Conservation (phyloP, 2,888 invertebrate species). For the Helleia helle region DNA sequence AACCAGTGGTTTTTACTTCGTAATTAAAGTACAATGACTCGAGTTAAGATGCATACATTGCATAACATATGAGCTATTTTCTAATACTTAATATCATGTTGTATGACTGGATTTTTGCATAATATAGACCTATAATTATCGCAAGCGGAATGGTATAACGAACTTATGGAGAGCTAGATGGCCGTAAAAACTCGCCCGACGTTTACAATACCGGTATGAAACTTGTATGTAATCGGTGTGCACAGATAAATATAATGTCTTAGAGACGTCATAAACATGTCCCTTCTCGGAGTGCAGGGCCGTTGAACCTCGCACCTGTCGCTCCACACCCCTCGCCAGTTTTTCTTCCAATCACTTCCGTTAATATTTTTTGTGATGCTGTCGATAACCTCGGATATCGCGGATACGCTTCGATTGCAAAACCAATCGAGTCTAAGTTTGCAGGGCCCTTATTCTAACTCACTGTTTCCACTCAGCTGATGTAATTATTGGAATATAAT, state of each 20-base stretch:
- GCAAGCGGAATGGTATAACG: conserved; percentile 17
- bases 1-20: conserved; percentile 5
- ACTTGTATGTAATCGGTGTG: conserved; percentile 30
- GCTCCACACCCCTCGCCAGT: conserved; percentile 52
- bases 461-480: not conserved
- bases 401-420: conserved; percentile 64
- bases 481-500: conserved; percentile 1
- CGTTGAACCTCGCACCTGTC: conserved; percentile 66
- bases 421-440: conserved; percentile 23
- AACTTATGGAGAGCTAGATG: conserved; percentile 9
- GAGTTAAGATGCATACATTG: conserved; percentile 7
- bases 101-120: conserved; percentile 6
- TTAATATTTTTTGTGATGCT: conserved; percentile 55
- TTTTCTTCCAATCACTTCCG: conserved; percentile 66
- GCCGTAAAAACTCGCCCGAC: conserved; percentile 22
- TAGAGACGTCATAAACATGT: conserved; percentile 30
- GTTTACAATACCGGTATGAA: conserved; percentile 39
- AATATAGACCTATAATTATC: conserved; percentile 8
- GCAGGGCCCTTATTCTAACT: not conserved
- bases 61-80: conserved; percentile 10
- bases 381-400: conserved; percentile 60
- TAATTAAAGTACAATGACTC: conserved; percentile 8
- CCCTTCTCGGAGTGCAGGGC: conserved; percentile 31
- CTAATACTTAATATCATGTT: conserved; percentile 5
- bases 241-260: conserved; percentile 37